A percentile compares a stretch with the other conserved stretches of the same genome.
Conservation (phyloP, 2,797 vertebrate species). For the Tokudaia tokunoshimensis region DNA sequence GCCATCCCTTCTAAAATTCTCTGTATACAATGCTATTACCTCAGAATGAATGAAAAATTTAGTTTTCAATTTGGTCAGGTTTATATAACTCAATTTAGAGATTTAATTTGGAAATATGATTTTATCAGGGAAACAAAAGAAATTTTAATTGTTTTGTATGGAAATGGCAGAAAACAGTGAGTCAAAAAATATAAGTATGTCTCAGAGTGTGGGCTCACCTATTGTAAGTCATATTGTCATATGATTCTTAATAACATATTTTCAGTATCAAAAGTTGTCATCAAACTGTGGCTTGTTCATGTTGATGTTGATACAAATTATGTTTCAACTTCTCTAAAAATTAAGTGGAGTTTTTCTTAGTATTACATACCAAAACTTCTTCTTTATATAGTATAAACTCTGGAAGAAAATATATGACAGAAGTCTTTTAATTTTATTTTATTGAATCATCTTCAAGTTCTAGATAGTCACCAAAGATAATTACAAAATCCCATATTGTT, state of each 20-base stretch:
- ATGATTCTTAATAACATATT: background rate
- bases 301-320: background rate
- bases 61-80: background rate
- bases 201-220: background rate
- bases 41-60: slow-evolving; percentile 16
- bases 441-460: background rate
- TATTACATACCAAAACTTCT: background rate
- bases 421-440: background rate
- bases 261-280: background rate
- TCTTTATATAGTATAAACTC: background rate
- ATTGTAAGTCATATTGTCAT: rapidly evolving
- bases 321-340: background rate
- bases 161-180: background rate
- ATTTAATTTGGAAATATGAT: background rate
- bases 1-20: background rate
- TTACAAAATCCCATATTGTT: background rate
- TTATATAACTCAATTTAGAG: background rate
- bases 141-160: background rate
- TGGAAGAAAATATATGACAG: background rate
- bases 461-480: background rate
- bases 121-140: slow-evolving; percentile 1
- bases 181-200: background rate
- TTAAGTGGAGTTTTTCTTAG: background rate
- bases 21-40: background rate
- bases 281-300: background rate